phyloP scores from a whole-genome alignment of 2,797 vertebrate genomes.

The Gymnoscopelus microlampas region DNA sequence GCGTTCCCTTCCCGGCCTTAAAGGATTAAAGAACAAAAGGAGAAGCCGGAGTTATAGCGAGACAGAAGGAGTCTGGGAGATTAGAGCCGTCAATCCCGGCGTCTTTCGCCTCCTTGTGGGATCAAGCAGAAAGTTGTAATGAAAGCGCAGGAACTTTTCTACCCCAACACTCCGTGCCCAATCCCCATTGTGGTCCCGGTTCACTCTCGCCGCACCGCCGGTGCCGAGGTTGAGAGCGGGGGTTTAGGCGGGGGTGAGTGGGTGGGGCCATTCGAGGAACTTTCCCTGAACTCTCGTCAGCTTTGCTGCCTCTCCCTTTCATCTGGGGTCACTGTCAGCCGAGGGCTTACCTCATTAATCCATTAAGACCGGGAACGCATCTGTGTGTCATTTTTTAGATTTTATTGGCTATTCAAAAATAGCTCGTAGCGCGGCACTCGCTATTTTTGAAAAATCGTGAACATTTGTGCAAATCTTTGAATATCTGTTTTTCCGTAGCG shows the following conservation, averaged over 20 bases:
- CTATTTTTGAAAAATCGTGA: no score
- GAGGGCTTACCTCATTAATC: constrained; percentile 77
- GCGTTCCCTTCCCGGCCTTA: no score
- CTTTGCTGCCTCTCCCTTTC: constrained; percentile 75
- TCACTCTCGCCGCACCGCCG: constrained; percentile 11
- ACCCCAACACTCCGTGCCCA: constrained; percentile 30
- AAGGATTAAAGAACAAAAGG: constrained; percentile 83
- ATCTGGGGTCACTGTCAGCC: constrained; percentile 80
- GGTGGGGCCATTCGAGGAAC: constrained; percentile 63
- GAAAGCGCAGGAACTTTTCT: constrained; percentile 71
- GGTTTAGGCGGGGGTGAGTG: constrained; percentile 58
- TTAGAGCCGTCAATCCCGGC: constrained; percentile 76
- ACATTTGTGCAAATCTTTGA: no score
- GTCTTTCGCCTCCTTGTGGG: constrained; percentile 69
- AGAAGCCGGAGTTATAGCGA: constrained; percentile 65
- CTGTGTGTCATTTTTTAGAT: no score
- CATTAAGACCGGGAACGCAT: no score
- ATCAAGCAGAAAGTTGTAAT: constrained; percentile 73
- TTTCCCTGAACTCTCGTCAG: constrained; percentile 79
- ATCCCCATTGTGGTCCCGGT: constrained; percentile 16
- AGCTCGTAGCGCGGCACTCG: no score
- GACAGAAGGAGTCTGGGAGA: constrained; percentile 63
- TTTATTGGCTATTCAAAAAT: no score
- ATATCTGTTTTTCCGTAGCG: no score
- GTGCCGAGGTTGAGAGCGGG: constrained; percentile 41